Percentiles rank a stretch among this genome's conserved stretches.
phyloP scores from a whole-genome alignment of 2,888 invertebrate genomes.

The Tromatobia lineatoria region DNA sequence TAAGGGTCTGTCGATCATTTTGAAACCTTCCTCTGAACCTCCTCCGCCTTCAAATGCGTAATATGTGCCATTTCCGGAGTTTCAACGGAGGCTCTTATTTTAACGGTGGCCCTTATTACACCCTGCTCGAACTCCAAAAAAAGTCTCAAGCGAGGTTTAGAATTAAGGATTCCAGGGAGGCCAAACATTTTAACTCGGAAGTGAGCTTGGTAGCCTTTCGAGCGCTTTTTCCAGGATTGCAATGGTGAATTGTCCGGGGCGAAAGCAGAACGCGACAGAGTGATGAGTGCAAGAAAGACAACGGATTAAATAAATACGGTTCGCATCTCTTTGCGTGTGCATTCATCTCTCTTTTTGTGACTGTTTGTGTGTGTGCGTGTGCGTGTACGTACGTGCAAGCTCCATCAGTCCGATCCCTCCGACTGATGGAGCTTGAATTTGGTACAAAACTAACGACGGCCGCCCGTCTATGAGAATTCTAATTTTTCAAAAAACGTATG shows the following conservation, averaged over 20 bases:
- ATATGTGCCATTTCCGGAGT: constrained; percentile 9
- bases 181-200: background rate
- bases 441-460: no score
- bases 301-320: constrained; percentile 14
- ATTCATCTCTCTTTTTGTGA: no score
- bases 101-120: background rate
- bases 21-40: background rate
- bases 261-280: constrained; percentile 30
- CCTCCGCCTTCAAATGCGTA: background rate
- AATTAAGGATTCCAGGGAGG: constrained; percentile 1
- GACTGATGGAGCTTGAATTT: no score
- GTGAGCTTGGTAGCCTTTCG: constrained; percentile 1
- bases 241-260: constrained; percentile 39
- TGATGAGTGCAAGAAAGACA: constrained; percentile 45
- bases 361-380: background rate
- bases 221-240: constrained; percentile 48
- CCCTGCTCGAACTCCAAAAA: constrained; percentile 4
- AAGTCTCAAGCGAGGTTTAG: constrained; percentile 3
- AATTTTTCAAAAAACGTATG: no score
- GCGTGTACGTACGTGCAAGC: no score
- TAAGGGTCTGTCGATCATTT: background rate
- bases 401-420: no score
- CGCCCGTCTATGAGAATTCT: no score
- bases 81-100: constrained; percentile 1
- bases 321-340: background rate